These are phyloP conservation scores for Octodon degus DNA, from an alignment of 2,113 vertebrate species.

Conservation along the genomic window DNA sequence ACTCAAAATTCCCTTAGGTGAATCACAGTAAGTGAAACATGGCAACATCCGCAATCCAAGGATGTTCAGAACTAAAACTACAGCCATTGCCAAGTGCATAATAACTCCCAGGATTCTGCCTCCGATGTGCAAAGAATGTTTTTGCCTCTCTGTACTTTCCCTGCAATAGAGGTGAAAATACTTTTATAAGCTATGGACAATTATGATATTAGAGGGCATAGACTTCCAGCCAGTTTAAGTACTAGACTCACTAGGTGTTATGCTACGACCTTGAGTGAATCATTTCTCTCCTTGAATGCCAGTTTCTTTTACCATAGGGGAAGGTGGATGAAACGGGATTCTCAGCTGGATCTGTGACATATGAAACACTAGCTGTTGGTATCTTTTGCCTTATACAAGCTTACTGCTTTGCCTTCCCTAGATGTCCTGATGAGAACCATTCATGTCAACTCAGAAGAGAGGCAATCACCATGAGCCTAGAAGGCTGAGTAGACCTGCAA, in stretches of 20 bases:
- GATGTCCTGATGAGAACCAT: background rate
- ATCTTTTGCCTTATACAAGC: slow-evolving; percentile 2
- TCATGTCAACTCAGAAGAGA: background rate
- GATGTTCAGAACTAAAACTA: background rate
- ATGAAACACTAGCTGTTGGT: background rate
- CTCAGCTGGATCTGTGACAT: background rate
- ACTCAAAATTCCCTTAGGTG: background rate
- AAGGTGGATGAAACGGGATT: background rate
- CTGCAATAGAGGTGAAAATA: background rate
- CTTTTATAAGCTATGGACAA: background rate
- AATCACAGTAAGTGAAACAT: background rate
- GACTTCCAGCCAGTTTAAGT: background rate
- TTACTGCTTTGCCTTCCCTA: background rate
- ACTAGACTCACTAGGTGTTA: background rate
- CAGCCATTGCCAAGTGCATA: slow-evolving; percentile 21
- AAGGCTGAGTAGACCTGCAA: background rate
- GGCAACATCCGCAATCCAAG: background rate
- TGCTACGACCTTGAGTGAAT: background rate
- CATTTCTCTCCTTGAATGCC: background rate
- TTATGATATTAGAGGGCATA: background rate
- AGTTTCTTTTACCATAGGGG: background rate
- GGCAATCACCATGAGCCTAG: background rate
- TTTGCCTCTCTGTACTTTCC: background rate
- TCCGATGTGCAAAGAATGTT: background rate
- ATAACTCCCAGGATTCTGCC: background rate